Evolutionary conservation across 2,797 vertebrate genomes (phyloP).

Genomic region (Dendrocincla tyrannina): DNA sequence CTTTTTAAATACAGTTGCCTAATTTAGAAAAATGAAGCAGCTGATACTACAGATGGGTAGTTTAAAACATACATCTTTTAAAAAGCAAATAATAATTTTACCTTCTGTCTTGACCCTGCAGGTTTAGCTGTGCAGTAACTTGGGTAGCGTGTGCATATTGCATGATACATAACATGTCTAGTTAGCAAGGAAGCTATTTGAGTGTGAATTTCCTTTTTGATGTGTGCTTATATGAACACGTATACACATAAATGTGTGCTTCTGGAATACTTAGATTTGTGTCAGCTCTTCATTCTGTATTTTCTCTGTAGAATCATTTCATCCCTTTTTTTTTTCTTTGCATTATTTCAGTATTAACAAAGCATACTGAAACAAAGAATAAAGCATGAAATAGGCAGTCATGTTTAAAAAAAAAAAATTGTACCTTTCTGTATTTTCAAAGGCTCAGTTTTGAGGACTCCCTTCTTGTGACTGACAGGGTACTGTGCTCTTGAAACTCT

Average conservation of each 20-base stretch:
- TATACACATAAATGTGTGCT: background rate
- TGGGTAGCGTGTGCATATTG: background rate
- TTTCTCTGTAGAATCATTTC: background rate
- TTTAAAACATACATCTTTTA: background rate
- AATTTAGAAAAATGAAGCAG: background rate
- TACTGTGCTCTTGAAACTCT: conserved; percentile 1
- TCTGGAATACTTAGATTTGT: background rate
- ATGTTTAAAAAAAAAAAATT: background rate
- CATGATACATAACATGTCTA: background rate
- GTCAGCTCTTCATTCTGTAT: background rate
- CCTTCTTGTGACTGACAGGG: background rate
- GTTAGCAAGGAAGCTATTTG: background rate
- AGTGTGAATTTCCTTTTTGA: background rate
- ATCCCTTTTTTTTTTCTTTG: background rate
- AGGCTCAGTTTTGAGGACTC: conserved; percentile 21
- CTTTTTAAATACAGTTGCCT: background rate
- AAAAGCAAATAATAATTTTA: background rate
- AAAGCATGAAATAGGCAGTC: background rate
- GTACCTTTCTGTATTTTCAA: background rate
- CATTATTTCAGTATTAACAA: background rate
- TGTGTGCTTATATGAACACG: background rate
- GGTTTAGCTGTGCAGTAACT: background rate
- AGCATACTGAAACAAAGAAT: background rate
- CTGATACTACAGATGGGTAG: background rate
- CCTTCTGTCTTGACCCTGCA: background rate